phyloP scores from a whole-genome alignment of 2,113 vertebrate species.

The Mormoops blainvillei region DNA sequence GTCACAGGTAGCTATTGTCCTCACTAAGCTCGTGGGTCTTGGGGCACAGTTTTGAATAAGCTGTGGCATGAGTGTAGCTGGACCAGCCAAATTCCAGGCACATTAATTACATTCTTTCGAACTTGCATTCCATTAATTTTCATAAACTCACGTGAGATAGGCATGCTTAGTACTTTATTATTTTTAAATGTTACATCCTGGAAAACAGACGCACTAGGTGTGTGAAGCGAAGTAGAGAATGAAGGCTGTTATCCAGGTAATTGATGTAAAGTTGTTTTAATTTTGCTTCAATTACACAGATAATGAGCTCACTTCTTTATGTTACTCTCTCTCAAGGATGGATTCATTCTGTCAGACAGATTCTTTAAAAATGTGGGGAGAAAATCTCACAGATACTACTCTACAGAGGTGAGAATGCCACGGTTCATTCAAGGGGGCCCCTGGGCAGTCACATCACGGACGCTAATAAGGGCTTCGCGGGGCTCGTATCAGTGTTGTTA shows the following conservation, averaged over 20 bases:
- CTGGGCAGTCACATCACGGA: not conserved
- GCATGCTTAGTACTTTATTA: not conserved
- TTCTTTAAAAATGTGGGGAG: not conserved
- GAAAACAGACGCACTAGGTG: not conserved
- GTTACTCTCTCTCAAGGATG: not conserved
- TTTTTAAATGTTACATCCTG: not conserved
- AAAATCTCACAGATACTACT: not conserved
- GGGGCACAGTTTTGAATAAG: not conserved
- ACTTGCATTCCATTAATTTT: slow-evolving; percentile 28
- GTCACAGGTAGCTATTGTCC: not conserved
- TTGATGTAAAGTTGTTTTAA: not conserved
- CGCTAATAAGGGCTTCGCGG: not conserved
- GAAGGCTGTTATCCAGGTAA: not conserved
- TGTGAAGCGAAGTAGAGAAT: not conserved
- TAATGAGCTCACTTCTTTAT: not conserved
- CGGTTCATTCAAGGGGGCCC: not conserved
- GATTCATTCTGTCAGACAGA: not conserved
- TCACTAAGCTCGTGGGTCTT: not conserved
- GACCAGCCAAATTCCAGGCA: not conserved
- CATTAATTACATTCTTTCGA: not conserved
- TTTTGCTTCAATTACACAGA: not conserved
- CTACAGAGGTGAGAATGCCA: not conserved
- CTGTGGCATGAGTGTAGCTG: not conserved
- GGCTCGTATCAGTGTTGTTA: not conserved
- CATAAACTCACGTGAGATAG: not conserved